Conservation (phyloP, 2,797 vertebrate genomes). For the Trachops cirrhosus region DNA sequence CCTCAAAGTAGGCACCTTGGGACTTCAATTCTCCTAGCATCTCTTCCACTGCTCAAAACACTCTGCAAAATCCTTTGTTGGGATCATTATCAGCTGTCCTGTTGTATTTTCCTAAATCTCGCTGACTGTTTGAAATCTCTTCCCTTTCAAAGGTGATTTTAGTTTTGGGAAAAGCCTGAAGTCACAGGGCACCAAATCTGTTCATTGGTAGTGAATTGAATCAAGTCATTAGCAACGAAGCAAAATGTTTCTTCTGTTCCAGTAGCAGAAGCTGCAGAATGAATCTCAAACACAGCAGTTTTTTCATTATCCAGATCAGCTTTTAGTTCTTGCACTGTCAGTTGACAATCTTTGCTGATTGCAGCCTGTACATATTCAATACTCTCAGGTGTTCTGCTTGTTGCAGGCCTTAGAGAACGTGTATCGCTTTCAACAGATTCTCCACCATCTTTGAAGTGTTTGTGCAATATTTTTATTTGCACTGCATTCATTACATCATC, state of each 20-base stretch:
- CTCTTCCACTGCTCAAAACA: background rate
- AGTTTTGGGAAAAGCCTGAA: background rate
- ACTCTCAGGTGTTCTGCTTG: too few species aligned
- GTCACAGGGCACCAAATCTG: background rate
- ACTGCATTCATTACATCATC: background rate
- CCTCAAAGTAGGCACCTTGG: background rate
- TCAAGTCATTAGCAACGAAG: background rate
- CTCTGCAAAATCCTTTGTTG: background rate
- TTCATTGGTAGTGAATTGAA: background rate
- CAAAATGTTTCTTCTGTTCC: background rate
- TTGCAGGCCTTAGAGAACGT: background rate
- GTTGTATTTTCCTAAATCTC: background rate
- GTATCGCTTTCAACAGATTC: background rate
- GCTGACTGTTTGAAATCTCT: background rate
- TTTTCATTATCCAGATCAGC: background rate
- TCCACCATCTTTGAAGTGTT: background rate
- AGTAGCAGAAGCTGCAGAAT: background rate
- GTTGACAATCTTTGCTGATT: too few species aligned
- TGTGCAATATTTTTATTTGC: background rate
- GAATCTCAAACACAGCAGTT: background rate
- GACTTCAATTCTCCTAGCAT: background rate
- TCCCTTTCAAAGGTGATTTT: background rate
- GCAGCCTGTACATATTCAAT: too few species aligned
- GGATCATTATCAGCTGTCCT: background rate
- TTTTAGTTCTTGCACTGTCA: background rate